These are phyloP conservation scores for Drosophila saltans DNA, from an alignment of 1,140 invertebrate species.

Conservation along the genomic window DNA sequence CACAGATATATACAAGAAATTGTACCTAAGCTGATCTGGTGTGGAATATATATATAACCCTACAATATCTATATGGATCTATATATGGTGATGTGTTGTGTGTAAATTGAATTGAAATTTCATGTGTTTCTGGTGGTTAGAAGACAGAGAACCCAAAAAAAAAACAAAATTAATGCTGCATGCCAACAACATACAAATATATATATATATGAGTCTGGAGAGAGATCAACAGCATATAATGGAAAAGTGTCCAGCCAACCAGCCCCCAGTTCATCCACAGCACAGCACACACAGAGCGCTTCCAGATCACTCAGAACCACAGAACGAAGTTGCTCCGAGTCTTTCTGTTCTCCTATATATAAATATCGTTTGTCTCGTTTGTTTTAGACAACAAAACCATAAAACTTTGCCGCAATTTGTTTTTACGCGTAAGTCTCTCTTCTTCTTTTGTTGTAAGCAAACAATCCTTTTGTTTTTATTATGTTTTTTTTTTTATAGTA, in stretches of 20 bases:
- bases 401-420: conserved; percentile 77
- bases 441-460: conserved; percentile 71
- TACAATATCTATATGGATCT: conserved; percentile 43
- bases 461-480: background rate
- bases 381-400: conserved; percentile 60
- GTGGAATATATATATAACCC: conserved; percentile 10
- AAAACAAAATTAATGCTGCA: conserved; percentile 61
- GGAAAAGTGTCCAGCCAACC: conserved; percentile 34
- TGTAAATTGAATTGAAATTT: conserved; percentile 63
- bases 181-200: conserved; percentile 29
- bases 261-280: conserved; percentile 47
- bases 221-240: conserved; percentile 44
- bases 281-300: conserved; percentile 46
- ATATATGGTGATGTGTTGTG: conserved; percentile 65
- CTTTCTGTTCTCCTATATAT: conserved; percentile 46
- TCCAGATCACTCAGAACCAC: conserved; percentile 41
- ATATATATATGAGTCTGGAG: conserved; percentile 52
- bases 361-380: conserved; percentile 66
- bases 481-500: conserved; percentile 33
- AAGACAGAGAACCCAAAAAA: background rate
- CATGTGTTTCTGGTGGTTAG: conserved; percentile 50
- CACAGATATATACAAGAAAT: background rate
- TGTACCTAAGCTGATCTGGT: conserved; percentile 49
- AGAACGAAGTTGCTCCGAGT: conserved; percentile 42
- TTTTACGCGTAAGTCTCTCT: conserved; percentile 78